phyloP scores from a whole-genome alignment of 2,113 vertebrate genomes.

The Trogon melanurus region DNA sequence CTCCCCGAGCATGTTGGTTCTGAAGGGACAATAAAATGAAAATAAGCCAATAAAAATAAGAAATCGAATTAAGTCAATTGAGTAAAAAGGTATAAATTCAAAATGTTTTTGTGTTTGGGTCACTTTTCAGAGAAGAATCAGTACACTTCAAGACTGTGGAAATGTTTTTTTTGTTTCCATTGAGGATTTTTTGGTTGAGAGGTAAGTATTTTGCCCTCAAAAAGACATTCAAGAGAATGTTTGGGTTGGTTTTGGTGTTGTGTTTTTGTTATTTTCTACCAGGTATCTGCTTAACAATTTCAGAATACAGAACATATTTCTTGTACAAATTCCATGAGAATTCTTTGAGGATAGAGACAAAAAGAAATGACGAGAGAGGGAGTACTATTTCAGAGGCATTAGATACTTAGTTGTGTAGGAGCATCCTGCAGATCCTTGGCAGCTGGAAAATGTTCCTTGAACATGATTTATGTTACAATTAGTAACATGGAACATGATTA shows the following conservation, averaged over 20 bases:
- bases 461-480: background rate
- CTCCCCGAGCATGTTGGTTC: background rate
- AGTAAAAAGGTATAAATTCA: background rate
- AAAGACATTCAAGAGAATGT: background rate
- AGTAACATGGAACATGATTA: background rate
- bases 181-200: background rate
- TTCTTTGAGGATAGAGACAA: background rate
- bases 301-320: background rate
- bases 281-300: background rate
- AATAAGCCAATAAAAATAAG: background rate
- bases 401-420: background rate
- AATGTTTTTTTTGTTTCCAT: background rate
- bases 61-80: background rate
- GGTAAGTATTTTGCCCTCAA: background rate
- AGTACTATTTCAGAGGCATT: background rate
- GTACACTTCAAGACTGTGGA: background rate
- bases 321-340: background rate
- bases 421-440: background rate
- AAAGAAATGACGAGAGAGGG: background rate
- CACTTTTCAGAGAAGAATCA: background rate
- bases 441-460: background rate
- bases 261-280: background rate
- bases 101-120: background rate
- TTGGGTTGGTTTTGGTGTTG: accelerated
- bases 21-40: background rate